Percentiles rank a stretch among this genome's conserved stretches.
phyloP scores from a whole-genome alignment of 2,113 vertebrate genomes.

The Montifringilla adamsi region DNA sequence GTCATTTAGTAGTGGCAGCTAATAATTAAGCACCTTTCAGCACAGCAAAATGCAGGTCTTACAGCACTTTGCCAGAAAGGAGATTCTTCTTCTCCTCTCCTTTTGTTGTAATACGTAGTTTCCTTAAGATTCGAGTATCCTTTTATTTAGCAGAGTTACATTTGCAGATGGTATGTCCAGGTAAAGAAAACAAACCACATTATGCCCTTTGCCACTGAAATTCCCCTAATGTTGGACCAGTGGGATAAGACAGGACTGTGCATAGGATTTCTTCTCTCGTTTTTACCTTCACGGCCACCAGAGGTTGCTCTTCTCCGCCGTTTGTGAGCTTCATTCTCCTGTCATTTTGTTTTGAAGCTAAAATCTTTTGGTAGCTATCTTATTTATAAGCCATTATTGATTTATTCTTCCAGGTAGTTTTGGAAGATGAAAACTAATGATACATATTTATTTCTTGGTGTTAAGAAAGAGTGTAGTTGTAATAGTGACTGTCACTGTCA shows the following conservation, averaged over 20 bases:
- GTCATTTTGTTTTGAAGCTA: neutral
- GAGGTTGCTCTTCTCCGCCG: neutral
- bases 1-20: neutral
- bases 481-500: neutral
- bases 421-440: neutral
- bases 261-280: neutral
- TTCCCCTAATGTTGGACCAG: neutral
- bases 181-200: rapidly evolving
- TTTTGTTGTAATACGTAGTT: neutral
- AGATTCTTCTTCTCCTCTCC: neutral
- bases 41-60: neutral
- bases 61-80: neutral
- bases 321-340: neutral
- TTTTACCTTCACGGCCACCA: neutral
- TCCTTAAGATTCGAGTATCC: neutral
- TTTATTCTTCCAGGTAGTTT: neutral
- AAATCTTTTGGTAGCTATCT: neutral
- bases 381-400: neutral
- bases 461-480: neutral
- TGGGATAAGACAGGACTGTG: neutral
- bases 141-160: neutral
- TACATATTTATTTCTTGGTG: neutral
- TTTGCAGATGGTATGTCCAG: neutral
- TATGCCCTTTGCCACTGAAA: neutral
- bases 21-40: neutral